Evolutionary conservation across 2,797 vertebrate genomes (phyloP).

Genomic region (Gymnocypris eckloni): DNA sequence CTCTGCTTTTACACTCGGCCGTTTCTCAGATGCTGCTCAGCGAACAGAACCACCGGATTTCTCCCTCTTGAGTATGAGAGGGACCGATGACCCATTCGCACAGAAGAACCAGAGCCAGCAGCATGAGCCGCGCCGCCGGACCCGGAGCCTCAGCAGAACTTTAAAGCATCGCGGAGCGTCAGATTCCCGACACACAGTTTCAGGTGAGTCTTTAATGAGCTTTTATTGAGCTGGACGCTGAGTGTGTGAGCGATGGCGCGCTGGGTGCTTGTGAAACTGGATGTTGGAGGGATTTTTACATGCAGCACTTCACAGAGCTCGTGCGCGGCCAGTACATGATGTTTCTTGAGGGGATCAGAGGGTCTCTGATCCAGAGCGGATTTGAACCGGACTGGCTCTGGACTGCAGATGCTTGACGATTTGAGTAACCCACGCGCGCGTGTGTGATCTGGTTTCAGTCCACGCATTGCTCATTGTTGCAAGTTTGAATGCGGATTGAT

Average conservation of each 20-base stretch:
- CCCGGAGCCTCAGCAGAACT: constrained; percentile 78
- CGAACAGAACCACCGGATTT: constrained; percentile 85
- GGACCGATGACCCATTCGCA: constrained; percentile 92
- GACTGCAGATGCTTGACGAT: constrained; percentile 44
- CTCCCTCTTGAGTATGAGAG: constrained; percentile 93
- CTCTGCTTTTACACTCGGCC: constrained; percentile 21
- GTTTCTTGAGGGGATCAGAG: constrained; percentile 60
- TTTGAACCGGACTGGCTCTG: constrained; percentile 30
- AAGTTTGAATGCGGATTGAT: constrained; percentile 15
- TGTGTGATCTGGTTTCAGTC: constrained; percentile 23
- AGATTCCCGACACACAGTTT: constrained; percentile 77
- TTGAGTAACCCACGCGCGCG: constrained; percentile 3
- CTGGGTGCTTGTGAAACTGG: constrained; percentile 55
- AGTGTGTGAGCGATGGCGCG: constrained; percentile 7
- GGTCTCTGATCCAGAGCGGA: background rate
- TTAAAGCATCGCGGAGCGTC: constrained; percentile 76
- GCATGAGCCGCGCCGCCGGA: constrained; percentile 81
- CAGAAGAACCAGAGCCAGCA: constrained; percentile 80
- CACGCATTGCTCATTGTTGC: constrained; percentile 19
- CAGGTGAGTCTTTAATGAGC: constrained; percentile 75
- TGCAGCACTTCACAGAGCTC: background rate
- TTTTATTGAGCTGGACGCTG: constrained; percentile 50
- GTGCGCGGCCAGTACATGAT: background rate
- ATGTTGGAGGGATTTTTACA: constrained; percentile 40
- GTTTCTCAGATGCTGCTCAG: constrained; percentile 81